These are phyloP conservation scores for Emys orbicularis DNA, from an alignment of 2,797 vertebrate genomes.

Conservation along the genomic window DNA sequence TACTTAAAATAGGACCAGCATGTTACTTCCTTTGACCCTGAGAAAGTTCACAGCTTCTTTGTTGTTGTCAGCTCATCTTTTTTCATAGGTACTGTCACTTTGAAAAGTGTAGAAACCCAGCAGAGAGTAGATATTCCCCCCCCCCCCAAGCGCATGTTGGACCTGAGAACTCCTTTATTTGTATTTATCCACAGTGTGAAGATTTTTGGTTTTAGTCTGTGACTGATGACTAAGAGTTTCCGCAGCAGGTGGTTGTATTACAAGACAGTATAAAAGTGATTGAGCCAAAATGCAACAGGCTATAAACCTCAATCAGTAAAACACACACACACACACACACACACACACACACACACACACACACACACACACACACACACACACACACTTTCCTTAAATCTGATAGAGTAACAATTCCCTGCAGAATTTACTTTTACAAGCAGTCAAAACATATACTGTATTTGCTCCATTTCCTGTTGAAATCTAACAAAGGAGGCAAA, in stretches of 20 bases:
- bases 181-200: background rate
- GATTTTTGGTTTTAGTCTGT: slow-evolving; percentile 1
- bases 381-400: background rate
- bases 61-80: background rate
- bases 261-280: background rate
- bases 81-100: accelerated
- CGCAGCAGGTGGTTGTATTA: slow-evolving; percentile 36
- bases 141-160: background rate
- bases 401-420: slow-evolving; percentile 56
- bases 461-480: slow-evolving; percentile 68
- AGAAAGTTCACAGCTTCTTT: background rate
- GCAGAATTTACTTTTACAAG: slow-evolving; percentile 46
- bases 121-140: background rate
- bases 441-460: slow-evolving; percentile 53
- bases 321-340: background rate
- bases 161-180: background rate
- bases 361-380: background rate
- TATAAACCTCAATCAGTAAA: slow-evolving; percentile 34
- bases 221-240: slow-evolving; percentile 2
- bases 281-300: slow-evolving; percentile 13
- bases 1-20: background rate
- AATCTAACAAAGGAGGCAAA: slow-evolving; percentile 67
- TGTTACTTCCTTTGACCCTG: background rate
- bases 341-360: background rate
- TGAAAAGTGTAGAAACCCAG: background rate